Evolutionary conservation across 2,888 invertebrate genomes (phyloP).

Genomic region (Sesamia inferens): DNA sequence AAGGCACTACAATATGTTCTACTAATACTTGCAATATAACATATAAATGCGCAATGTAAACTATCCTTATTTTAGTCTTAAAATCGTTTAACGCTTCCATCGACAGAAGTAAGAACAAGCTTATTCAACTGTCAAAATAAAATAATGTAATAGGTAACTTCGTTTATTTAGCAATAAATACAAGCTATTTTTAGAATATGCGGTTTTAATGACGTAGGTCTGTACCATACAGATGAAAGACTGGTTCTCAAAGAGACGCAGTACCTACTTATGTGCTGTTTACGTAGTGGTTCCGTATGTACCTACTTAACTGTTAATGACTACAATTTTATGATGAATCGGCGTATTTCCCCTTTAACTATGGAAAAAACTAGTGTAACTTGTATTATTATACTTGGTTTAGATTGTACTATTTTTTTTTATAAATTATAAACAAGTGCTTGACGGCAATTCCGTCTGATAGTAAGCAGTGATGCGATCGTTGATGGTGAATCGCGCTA

Average conservation of each 20-base stretch:
- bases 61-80: too few relatives aligned
- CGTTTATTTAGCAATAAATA: not conserved
- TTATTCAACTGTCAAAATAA: not conserved
- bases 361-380: conserved; percentile 8
- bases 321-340: not conserved
- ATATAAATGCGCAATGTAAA: too few relatives aligned
- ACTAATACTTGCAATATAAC: too few relatives aligned
- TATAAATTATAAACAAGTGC: not conserved
- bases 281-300: not conserved
- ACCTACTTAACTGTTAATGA: not conserved
- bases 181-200: conserved; percentile 2
- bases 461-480: not conserved
- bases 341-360: not conserved
- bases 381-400: too few relatives aligned
- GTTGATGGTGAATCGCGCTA: too few relatives aligned
- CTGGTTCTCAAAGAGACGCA: not conserved
- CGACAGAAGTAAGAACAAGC: not conserved
- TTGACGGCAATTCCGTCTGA: too few relatives aligned
- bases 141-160: not conserved
- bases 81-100: not conserved
- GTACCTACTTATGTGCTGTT: not conserved
- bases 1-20: too few relatives aligned
- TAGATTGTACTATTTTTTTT: not conserved
- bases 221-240: not conserved
- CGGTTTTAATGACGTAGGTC: conserved; percentile 7